Conservation (phyloP, 1,140 invertebrate genomes). For the Cotesia chilonis region DNA sequence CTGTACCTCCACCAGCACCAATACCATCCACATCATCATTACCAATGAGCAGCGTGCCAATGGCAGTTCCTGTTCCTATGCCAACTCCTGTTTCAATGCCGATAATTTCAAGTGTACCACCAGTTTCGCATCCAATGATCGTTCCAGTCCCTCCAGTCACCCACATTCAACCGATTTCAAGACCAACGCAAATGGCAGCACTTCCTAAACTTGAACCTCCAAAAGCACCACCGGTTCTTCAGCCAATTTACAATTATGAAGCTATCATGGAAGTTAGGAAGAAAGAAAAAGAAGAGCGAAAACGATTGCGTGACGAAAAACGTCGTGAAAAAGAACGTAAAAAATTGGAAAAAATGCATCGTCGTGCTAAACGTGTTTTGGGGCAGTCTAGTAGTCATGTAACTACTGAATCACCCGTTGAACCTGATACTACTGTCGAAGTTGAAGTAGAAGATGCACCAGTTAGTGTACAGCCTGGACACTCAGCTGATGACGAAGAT, state of each 20-base stretch:
- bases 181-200: slow-evolving; percentile 18
- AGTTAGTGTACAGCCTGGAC: slow-evolving; percentile 13
- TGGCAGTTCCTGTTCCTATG: slow-evolving; percentile 38
- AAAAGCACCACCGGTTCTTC: slow-evolving; percentile 39
- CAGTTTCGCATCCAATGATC: slow-evolving; percentile 45
- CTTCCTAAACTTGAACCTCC: slow-evolving; percentile 32
- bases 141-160: slow-evolving; percentile 36
- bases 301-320: slow-evolving; percentile 53
- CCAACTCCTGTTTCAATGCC: slow-evolving; percentile 50
- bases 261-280: slow-evolving; percentile 59
- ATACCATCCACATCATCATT: slow-evolving; percentile 21
- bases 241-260: slow-evolving; percentile 62
- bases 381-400: slow-evolving; percentile 39
- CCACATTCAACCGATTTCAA: slow-evolving; percentile 15
- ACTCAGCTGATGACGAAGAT: slow-evolving; percentile 39
- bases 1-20: slow-evolving; percentile 27
- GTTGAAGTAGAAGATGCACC: slow-evolving; percentile 35
- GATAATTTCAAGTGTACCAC: slow-evolving; percentile 44
- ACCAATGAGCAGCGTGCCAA: slow-evolving; percentile 10
- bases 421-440: slow-evolving; percentile 47
- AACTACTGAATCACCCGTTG: slow-evolving; percentile 38
- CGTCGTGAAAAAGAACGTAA: slow-evolving; percentile 53
- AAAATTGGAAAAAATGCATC: slow-evolving; percentile 51
- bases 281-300: slow-evolving; percentile 60
- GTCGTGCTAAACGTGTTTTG: slow-evolving; percentile 51